A percentile compares a stretch with the other conserved stretches of the same genome.
phyloP scores from a whole-genome alignment of 2,113 vertebrate species.

The Synodontis membranacea region DNA sequence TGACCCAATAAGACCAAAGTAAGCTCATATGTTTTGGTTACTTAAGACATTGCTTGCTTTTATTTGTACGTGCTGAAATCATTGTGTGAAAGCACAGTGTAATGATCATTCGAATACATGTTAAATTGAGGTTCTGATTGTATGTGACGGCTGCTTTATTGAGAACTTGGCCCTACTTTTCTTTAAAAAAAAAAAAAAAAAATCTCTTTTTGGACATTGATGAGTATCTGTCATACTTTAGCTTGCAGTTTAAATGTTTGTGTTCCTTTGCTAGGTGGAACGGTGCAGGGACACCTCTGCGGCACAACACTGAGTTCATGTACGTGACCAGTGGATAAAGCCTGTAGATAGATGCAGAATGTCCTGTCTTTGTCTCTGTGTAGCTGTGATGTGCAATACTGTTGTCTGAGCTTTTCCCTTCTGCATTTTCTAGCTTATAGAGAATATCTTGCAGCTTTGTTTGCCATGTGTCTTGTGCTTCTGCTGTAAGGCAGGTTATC shows the following conservation, averaged over 20 bases:
- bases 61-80: not conserved
- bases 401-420: not conserved
- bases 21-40: conserved; percentile 60
- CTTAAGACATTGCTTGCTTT: not conserved
- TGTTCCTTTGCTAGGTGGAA: conserved; percentile 91
- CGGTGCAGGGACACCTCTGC: conserved; percentile 85
- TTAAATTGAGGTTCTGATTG: not conserved
- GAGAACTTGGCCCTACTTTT: not conserved
- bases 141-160: not conserved
- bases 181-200: not conserved
- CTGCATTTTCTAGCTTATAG: conserved; percentile 12
- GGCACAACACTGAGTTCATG: conserved; percentile 89
- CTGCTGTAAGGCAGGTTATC: not conserved
- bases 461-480: conserved; percentile 24
- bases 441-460: not conserved
- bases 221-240: conserved; percentile 28
- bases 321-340: conserved; percentile 78
- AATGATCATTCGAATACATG: not conserved
- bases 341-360: conserved; percentile 39
- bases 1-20: conserved; percentile 91
- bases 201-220: not conserved
- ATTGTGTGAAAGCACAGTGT: not conserved
- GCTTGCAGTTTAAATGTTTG: conserved; percentile 55
- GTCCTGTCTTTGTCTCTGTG: conserved; percentile 12
- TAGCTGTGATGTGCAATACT: not conserved